Percentiles rank a stretch among this genome's conserved stretches.
phyloP scores from a whole-genome alignment of 2,113 vertebrate genomes.

The Grus americana region DNA sequence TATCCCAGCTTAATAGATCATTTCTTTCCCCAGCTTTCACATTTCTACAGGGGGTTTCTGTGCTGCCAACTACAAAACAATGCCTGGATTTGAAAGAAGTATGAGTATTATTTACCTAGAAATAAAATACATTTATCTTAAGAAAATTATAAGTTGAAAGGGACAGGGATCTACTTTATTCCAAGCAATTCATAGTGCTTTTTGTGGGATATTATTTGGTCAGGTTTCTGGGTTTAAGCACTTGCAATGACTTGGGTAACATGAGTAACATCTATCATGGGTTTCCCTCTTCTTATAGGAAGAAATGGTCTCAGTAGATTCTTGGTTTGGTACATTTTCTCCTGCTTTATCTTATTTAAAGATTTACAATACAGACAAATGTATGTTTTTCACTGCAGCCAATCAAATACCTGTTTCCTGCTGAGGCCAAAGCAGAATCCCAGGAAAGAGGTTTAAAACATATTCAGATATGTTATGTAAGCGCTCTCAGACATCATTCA shows the following conservation, averaged over 20 bases:
- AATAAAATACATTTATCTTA: neutral
- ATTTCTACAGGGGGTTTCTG: neutral
- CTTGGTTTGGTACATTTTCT: neutral
- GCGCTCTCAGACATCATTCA: neutral
- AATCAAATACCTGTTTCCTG: neutral
- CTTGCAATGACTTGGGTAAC: neutral
- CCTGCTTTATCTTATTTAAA: neutral
- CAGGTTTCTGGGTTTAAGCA: neutral
- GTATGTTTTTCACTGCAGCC: fast-evolving
- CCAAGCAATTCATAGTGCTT: neutral
- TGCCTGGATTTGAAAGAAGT: neutral
- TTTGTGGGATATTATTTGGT: neutral
- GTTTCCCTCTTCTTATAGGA: neutral
- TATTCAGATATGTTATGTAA: neutral
- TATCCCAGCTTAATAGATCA: neutral
- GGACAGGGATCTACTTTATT: neutral
- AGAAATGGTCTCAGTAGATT: neutral
- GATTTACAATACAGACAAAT: fast-evolving
- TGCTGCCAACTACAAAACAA: neutral
- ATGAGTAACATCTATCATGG: neutral
- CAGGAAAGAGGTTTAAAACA: neutral
- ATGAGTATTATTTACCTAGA: neutral
- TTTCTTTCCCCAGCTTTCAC: neutral
- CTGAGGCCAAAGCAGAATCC: neutral
- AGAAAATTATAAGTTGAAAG: neutral